A percentile compares a stretch with the other conserved stretches of the same genome.
Evolutionary conservation across 2,888 invertebrate species (phyloP).

Genomic region (Stegophylla sp.): DNA sequence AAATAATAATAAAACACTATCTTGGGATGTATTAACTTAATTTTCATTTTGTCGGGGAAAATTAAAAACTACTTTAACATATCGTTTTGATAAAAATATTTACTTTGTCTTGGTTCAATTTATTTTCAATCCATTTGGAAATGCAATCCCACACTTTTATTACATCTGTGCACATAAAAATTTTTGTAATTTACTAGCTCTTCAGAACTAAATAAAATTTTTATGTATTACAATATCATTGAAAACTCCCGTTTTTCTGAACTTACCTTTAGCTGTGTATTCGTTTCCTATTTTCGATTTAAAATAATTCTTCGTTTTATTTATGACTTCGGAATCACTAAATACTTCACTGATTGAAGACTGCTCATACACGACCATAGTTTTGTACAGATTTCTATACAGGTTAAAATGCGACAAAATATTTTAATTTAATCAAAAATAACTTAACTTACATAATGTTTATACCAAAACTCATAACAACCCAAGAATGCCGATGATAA

Average conservation of each 20-base stretch:
- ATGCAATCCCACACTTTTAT: conserved; percentile 16
- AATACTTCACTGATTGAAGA: not conserved
- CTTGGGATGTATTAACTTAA: no score
- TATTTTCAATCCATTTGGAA: conserved; percentile 25
- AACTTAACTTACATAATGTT: no score
- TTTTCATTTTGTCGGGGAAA: no score
- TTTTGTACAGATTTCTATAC: not conserved
- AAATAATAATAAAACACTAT: no score
- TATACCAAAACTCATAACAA: no score
- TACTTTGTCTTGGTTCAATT: conserved; percentile 17
- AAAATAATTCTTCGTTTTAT: conserved; percentile 5
- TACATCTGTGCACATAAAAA: not conserved
- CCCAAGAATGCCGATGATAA: no score
- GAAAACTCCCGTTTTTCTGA: not conserved
- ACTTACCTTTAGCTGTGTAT: conserved; percentile 21
- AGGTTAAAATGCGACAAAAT: no score
- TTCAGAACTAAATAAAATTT: not conserved
- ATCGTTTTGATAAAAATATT: not conserved
- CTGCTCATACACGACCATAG: not conserved
- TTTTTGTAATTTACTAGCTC: not conserved
- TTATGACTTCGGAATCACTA: not conserved
- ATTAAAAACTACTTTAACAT: no score
- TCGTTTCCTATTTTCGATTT: conserved; percentile 19
- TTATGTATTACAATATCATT: no score
- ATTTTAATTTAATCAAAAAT: no score